Percentiles rank a stretch among this genome's conserved stretches.
These are phyloP conservation scores for Pocota personata DNA, from an alignment of 2,888 invertebrate species.

Conservation along the genomic window DNA sequence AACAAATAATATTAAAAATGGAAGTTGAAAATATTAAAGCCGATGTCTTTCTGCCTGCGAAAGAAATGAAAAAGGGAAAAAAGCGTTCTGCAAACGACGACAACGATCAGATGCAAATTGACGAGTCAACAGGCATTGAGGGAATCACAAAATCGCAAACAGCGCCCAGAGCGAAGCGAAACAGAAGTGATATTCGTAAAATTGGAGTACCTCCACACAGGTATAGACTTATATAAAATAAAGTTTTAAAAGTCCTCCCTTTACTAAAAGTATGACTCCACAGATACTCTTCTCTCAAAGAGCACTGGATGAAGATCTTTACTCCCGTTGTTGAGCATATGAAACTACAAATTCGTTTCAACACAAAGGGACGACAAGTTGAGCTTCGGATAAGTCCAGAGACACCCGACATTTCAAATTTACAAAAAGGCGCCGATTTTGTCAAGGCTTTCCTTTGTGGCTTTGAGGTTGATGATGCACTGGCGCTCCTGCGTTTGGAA, in stretches of 20 bases:
- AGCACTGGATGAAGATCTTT: slow-evolving; percentile 98
- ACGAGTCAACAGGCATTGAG: slow-evolving; percentile 86
- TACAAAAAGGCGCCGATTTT: slow-evolving; percentile 99
- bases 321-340: slow-evolving; percentile 98
- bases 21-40: slow-evolving; percentile 80
- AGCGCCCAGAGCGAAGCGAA: slow-evolving; percentile 83
- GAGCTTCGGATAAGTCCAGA: slow-evolving; percentile 83
- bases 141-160: slow-evolving; percentile 82
- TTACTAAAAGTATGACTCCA: slow-evolving; percentile 66
- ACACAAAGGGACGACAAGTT: slow-evolving; percentile 92
- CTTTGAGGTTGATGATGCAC: slow-evolving; percentile 98
- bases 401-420: slow-evolving; percentile 91
- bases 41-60: slow-evolving; percentile 77
- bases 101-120: slow-evolving; percentile 87
- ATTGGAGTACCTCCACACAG: slow-evolving; percentile 95
- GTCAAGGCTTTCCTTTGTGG: slow-evolving; percentile 97
- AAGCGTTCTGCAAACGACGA: slow-evolving; percentile 79
- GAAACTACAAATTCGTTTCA: slow-evolving; percentile 96
- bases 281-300: slow-evolving; percentile 96
- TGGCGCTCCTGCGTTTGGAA: slow-evolving; percentile 96
- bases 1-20: slow-evolving; percentile 74
- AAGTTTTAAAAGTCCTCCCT: background rate
- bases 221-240: slow-evolving; percentile 79
- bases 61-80: slow-evolving; percentile 76
- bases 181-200: slow-evolving; percentile 87